A percentile compares a stretch with the other conserved stretches of the same genome.
phyloP scores from a whole-genome alignment of 2,113 vertebrate species.

The Egretta garzetta region DNA sequence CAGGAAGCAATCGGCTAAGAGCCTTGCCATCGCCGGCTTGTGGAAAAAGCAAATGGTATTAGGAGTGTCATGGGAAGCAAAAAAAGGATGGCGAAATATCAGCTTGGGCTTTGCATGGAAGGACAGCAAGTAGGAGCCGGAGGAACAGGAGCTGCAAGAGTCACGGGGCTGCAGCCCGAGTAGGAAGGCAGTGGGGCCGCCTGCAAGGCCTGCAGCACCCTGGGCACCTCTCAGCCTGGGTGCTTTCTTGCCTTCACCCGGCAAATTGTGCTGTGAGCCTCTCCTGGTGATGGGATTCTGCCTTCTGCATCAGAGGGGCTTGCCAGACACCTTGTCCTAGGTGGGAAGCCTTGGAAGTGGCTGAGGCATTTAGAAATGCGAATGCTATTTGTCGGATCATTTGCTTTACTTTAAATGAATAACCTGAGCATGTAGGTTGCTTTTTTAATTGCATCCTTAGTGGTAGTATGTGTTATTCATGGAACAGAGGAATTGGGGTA shows the following conservation, averaged over 20 bases:
- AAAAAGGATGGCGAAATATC: no score
- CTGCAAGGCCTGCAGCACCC: not conserved
- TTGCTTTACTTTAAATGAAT: not conserved
- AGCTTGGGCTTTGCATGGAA: not conserved
- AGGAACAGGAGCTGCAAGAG: not conserved
- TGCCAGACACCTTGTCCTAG: fast-evolving
- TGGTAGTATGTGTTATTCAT: not conserved
- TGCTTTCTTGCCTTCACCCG: not conserved
- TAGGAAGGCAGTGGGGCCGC: not conserved
- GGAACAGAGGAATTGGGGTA: not conserved
- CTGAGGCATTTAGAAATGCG: not conserved
- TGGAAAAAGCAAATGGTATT: not conserved
- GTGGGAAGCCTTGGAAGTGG: not conserved
- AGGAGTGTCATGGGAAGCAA: not conserved
- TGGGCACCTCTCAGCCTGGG: fast-evolving
- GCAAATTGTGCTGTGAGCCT: not conserved
- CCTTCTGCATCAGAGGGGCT: fast-evolving
- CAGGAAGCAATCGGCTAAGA: not conserved
- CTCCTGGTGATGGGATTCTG: not conserved
- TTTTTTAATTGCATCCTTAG: not conserved
- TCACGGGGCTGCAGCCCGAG: fast-evolving
- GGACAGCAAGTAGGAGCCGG: not conserved
- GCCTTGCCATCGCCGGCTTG: fast-evolving
- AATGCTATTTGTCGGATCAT: not conserved
- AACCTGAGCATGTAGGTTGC: not conserved